Percentiles rank a stretch among this genome's conserved stretches.
These are phyloP conservation scores for Pangasius mekongensis DNA, from an alignment of 2,797 vertebrate genomes.

Conservation along the genomic window DNA sequence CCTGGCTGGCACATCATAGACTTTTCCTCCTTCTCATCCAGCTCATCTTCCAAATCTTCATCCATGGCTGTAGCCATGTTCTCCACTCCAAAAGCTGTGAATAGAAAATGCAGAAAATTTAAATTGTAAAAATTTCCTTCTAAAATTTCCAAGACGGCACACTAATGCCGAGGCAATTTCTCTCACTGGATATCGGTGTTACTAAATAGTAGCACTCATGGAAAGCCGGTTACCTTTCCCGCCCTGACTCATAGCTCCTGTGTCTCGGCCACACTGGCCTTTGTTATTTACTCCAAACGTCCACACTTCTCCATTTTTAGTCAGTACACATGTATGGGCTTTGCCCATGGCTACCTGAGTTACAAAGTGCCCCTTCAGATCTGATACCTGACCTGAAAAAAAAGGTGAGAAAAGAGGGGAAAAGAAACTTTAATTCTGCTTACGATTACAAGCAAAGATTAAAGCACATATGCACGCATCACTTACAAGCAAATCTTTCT, in stretches of 20 bases:
- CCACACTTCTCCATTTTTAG: constrained; percentile 97
- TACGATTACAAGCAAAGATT: not conserved
- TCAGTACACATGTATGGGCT: constrained; percentile 96
- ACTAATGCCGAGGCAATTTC: not conserved
- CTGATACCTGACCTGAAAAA: constrained; percentile 89
- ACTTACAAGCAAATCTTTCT: not conserved
- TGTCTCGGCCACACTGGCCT: constrained; percentile 97
- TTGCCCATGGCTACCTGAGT: constrained; percentile 99
- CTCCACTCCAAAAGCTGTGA: constrained; percentile 89
- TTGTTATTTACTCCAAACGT: constrained; percentile 99
- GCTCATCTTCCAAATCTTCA: constrained; percentile 96
- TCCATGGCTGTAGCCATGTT: constrained; percentile 99
- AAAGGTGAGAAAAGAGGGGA: not conserved
- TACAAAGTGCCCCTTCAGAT: constrained; percentile 96
- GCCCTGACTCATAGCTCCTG: constrained; percentile 92
- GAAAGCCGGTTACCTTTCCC: constrained; percentile 84
- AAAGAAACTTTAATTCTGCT: not conserved
- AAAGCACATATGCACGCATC: not conserved
- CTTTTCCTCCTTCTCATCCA: constrained; percentile 98
- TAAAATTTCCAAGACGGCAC: not conserved
- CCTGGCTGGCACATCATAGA: constrained; percentile 99
- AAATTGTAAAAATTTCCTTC: not conserved
- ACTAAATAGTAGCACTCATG: not conserved
- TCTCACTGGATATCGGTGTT: not conserved
- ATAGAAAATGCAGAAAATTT: not conserved